Evolutionary conservation across 1,140 invertebrate genomes (phyloP).

Genomic region (Heliconius hewitsoni): DNA sequence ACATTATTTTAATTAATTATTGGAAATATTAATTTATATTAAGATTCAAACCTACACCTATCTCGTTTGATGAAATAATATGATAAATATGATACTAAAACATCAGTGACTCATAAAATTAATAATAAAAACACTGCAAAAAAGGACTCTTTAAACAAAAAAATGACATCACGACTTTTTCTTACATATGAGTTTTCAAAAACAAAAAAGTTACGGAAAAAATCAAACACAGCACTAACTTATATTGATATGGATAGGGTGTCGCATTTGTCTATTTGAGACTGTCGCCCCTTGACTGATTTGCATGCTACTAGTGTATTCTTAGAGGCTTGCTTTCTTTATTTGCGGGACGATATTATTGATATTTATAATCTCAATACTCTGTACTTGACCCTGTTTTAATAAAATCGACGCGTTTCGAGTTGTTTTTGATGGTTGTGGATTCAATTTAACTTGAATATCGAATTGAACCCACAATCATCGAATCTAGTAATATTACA

Average conservation of each 20-base stretch:
- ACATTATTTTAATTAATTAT: too few relatives aligned
- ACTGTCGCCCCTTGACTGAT: slow-evolving; percentile 11
- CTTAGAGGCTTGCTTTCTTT: not conserved
- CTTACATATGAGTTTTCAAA: not conserved
- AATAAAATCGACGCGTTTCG: not conserved
- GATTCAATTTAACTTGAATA: not conserved
- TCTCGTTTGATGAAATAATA: too few relatives aligned
- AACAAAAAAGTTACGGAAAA: slow-evolving; percentile 20
- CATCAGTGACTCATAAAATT: too few relatives aligned
- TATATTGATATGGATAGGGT: slow-evolving; percentile 28
- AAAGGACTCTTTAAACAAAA: not conserved
- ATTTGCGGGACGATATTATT: not conserved
- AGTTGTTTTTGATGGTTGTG: not conserved
- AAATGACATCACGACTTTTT: not conserved
- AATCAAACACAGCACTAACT: slow-evolving; percentile 9
- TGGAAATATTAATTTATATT: too few relatives aligned
- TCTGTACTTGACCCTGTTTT: not conserved
- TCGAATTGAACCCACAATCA: too few relatives aligned
- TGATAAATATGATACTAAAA: too few relatives aligned
- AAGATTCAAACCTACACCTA: too few relatives aligned
- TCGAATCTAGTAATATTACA: too few relatives aligned
- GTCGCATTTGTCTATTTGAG: slow-evolving; percentile 10
- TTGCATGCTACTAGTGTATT: not conserved
- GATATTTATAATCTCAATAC: not conserved
- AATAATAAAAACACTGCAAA: not conserved